Base-by-base conservation (phyloP, 2,888 invertebrate genomes). In the Imbricaverruca yamaguchii region DNA sequence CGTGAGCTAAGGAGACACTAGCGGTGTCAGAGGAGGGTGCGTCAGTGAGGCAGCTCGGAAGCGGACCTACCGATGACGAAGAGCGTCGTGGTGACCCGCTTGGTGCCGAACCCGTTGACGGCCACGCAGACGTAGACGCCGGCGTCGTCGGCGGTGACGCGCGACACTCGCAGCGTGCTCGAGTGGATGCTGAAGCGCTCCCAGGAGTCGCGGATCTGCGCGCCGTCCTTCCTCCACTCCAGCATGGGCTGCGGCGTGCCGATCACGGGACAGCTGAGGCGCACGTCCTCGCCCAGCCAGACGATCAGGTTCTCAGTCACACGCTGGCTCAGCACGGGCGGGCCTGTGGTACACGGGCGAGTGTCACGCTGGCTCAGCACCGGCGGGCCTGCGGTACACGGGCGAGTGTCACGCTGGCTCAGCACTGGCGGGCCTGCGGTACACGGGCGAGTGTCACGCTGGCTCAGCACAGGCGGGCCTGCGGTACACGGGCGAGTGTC, bases 41-140 rank as follows among this genome's bases (percentile, higher is more conserved):
- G 39, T 39, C 39, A 39, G 39, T 4, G 39, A 39, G 2, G 39
- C n/a, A 65, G 12, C 39, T 57, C 23, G 11, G 11, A 23, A 1
- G 10, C 25, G 0, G 11, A 61, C 82, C 39, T 25, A 82, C 82
- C 82, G 18, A 77, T 81, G 18, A 83, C 82, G 56, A 56, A 59
- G 11, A 83, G 82, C 53, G 80, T 65, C n/a, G 81, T 80, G 80
- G 81, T 80, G 61, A 80, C 81, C 6, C 78, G 80, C 80, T 81
- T 81, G 56, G 81, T 81, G 77, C 82, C 82, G 80, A 83, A 83
- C 57, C 82, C 82, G 59, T 83, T 83, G 81, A 83, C 81, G 67
- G 82, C 82, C 15, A 80, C 56, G 69, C 82, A 83, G 69, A 80
- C 74, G 79, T 82, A 83, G 80, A 80, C 65, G 7, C 82, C 82